Evolutionary conservation across 2,888 invertebrate species (phyloP), one percentile per base, ranked within the genome.

Genomic region (Molanna angustata): DNA sequence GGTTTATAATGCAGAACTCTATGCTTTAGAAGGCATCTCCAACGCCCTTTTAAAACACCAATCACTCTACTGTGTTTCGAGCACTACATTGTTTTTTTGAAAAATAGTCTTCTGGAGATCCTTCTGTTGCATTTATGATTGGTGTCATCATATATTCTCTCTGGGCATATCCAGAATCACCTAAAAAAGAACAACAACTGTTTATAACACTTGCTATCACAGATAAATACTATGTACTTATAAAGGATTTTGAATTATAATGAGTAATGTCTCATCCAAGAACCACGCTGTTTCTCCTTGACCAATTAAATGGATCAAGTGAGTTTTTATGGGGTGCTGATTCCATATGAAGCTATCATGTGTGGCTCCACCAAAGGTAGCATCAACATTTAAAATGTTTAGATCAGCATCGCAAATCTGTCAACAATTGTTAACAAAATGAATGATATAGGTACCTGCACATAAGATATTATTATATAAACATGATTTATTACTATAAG

Each of bases 261-360:
- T 35, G 35, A 35, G 6, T 14, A 35, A 35, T 35, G 6, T 6
- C 13, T 35, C 35, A 35, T 14, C 35, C 14, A 35, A 35, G 4
- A 35, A 14, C 14, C 35, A 13, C 4, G 14, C 35, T 35, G 35
- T 35, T 14, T 35, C 35, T n/a, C 35, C 35, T 35, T 35, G 35
- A 35, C 14, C 14, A 35, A 35, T 35, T 13, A 13, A 35, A 35
- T 35, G 9, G 14, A 35, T 35, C 35, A 35, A 35, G 14, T 35
- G 35, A 35, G 4, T 11, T 14, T 14, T 35, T 35, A 35, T 35
- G 14, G 35, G 35, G 35, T 35, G 35, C 14, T 35, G 35, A 14
- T 35, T 35, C 35, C 35, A 35, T 35, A 35, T 35, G 35, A 35
- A 35, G 35, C 35, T 35, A 14, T 35, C 35, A 35, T 35, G 35